phyloP scores from a whole-genome alignment of 2,797 vertebrate genomes.

The Cetoscarus ocellatus region DNA sequence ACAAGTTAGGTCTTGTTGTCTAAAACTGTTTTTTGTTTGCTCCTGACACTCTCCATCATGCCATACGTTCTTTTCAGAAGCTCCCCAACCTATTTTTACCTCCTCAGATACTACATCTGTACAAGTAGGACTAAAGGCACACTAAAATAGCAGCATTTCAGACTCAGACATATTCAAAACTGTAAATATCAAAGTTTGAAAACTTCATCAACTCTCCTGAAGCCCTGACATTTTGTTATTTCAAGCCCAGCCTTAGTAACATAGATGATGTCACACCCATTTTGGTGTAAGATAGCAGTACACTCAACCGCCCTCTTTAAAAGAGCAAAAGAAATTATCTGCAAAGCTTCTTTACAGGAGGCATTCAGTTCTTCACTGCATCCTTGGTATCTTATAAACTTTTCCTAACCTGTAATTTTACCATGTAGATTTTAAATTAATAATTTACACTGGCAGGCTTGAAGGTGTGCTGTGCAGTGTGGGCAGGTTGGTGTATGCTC shows the following conservation, averaged over 20 bases:
- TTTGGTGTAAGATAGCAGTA: slow-evolving; percentile 25
- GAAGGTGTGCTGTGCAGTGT: background rate
- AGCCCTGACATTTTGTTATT: slow-evolving; percentile 12
- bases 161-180: background rate
- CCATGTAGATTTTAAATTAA: background rate
- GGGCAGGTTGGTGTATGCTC: slow-evolving; percentile 10
- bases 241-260: background rate
- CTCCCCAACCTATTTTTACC: slow-evolving; percentile 4
- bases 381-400: background rate
- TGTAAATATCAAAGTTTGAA: background rate
- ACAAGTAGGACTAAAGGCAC: background rate
- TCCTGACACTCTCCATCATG: no score
- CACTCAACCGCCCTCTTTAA: slow-evolving; percentile 4
- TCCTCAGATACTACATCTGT: slow-evolving; percentile 2
- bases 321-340: slow-evolving; percentile 38
- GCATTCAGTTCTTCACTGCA: background rate
- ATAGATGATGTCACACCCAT: background rate
- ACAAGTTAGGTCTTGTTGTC: no score
- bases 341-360: slow-evolving; percentile 1
- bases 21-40: no score
- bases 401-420: no score
- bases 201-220: background rate
- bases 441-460: background rate
- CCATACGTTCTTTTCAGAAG: no score
- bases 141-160: background rate